phyloP scores from a whole-genome alignment of 2,113 vertebrate species.

The Tringa solitaria region DNA sequence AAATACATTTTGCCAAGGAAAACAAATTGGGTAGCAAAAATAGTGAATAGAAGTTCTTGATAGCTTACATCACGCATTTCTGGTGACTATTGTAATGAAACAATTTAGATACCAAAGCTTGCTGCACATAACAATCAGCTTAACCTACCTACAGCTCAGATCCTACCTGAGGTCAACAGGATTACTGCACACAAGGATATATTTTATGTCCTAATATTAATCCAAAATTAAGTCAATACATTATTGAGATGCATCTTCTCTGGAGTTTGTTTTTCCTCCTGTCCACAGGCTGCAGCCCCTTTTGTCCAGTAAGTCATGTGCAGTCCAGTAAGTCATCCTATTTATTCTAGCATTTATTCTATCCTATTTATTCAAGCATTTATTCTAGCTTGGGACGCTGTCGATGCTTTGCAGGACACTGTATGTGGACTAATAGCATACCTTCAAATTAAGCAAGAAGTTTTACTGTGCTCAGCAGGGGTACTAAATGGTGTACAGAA shows the following conservation, averaged over 20 bases:
- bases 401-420: not conserved
- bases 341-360: not conserved
- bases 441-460: not conserved
- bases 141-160: not conserved
- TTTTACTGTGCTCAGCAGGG: not conserved
- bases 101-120: not conserved
- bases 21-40: not conserved
- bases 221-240: not conserved
- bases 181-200: fast-evolving
- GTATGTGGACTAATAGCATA: not conserved
- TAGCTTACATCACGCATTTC: not conserved
- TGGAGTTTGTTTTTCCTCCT: not conserved
- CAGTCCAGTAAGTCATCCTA: not conserved
- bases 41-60: not conserved
- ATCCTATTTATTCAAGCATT: not conserved
- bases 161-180: not conserved
- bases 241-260: not conserved
- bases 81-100: not conserved
- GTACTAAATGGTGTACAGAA: not conserved
- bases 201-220: not conserved
- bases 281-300: not conserved
- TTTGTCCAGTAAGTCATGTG: not conserved
- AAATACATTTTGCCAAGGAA: not conserved
- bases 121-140: not conserved
- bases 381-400: not conserved